Evolutionary conservation across 37 sponge, comb jelly and placozoan species (phyloP).

Genomic region (Beroe forskalii): DNA sequence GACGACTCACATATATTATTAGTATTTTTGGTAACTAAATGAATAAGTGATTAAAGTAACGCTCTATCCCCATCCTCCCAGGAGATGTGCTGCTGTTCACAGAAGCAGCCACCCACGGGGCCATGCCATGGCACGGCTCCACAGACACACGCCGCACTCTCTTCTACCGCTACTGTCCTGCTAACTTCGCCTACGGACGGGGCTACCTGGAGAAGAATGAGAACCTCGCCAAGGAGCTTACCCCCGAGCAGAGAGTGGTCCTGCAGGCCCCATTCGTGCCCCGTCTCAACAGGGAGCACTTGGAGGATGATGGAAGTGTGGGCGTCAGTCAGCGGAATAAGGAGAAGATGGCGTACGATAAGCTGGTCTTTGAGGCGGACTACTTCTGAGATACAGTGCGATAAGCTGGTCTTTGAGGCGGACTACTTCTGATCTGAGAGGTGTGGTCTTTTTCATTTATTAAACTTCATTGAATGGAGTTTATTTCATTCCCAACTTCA

Average conservation of each 20-base stretch:
- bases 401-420: not conserved
- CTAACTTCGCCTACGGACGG: conserved; percentile 61
- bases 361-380: conserved; percentile 11
- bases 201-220: conserved; percentile 54
- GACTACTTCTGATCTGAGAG: conserved; percentile 23
- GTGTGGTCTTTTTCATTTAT: no score
- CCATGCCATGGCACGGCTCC: conserved; percentile 17
- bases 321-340: not conserved
- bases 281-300: not conserved
- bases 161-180: conserved; percentile 59
- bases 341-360: conserved; percentile 27
- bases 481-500: no score
- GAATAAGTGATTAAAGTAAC: no score
- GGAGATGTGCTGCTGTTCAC: conserved; percentile 58
- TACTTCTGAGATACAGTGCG: conserved; percentile 36
- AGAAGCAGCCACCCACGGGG: conserved; percentile 60
- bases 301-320: conserved; percentile 57
- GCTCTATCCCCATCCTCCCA: no score
- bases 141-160: not conserved
- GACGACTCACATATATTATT: not conserved
- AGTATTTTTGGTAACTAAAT: no score
- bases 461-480: no score
- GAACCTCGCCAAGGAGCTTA: not conserved
- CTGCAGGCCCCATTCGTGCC: conserved; percentile 35
- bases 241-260: conserved; percentile 11